Evolutionary conservation across 2,113 vertebrate genomes (phyloP).

Genomic region (Sphyrna mokarran): DNA sequence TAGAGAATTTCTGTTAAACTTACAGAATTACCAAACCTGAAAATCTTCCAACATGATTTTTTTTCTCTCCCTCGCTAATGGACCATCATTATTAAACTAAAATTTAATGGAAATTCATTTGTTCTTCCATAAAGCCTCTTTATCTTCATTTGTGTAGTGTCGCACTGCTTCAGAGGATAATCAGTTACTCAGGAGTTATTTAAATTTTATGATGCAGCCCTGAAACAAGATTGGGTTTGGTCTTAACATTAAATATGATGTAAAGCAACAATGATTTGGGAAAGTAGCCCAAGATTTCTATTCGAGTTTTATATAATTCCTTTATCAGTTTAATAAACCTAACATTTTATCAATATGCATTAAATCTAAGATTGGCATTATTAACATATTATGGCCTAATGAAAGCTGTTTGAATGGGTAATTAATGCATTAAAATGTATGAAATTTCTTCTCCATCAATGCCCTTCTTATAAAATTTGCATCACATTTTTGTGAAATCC

Average conservation of each 20-base stretch:
- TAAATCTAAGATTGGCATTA: background rate
- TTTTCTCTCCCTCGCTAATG: background rate
- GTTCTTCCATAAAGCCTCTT: background rate
- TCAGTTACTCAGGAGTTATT: background rate
- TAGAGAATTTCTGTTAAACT: background rate
- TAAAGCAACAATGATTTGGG: background rate
- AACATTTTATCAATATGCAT: background rate
- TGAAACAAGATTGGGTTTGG: background rate
- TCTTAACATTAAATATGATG: background rate
- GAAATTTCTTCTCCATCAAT: background rate
- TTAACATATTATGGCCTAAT: background rate
- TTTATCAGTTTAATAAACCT: background rate
- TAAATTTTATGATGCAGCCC: background rate
- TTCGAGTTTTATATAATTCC: background rate
- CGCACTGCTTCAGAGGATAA: background rate
- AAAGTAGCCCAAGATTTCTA: background rate
- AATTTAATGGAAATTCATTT: constrained; percentile 3
- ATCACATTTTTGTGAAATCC: background rate
- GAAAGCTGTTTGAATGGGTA: background rate
- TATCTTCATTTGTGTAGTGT: background rate
- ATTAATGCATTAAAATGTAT: background rate
- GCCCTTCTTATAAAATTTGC: background rate
- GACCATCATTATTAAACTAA: background rate
- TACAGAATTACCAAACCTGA: background rate
- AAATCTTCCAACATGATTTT: background rate